A percentile compares a stretch with the other conserved stretches of the same genome.
phyloP scores from a whole-genome alignment of 2,113 vertebrate species.

The Megaceryle maxima region DNA sequence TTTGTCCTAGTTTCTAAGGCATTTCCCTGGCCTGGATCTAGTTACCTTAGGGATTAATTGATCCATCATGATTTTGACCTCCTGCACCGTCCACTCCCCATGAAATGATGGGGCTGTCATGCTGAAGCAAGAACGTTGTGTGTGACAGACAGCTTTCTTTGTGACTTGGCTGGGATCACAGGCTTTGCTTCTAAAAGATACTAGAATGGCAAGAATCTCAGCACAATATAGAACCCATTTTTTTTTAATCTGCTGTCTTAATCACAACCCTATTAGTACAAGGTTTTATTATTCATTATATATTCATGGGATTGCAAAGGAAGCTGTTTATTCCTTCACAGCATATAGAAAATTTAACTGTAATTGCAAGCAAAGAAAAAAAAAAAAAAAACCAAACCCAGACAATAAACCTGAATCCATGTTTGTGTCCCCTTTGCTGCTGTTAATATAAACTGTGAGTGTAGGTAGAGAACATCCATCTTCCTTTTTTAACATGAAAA shows the following conservation, averaged over 20 bases:
- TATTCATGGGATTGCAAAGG: conserved; percentile 28
- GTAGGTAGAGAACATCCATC: conserved; percentile 34
- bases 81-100: conserved; percentile 53
- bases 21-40: conserved; percentile 20
- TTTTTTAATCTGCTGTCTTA: conserved; percentile 51
- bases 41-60: conserved; percentile 69
- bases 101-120: conserved; percentile 62
- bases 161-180: conserved; percentile 53
- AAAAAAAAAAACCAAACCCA: not conserved
- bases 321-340: conserved; percentile 18
- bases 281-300: conserved; percentile 61
- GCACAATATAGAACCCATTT: conserved; percentile 57
- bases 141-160: conserved; percentile 66
- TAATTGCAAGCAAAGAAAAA: not conserved
- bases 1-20: conserved; percentile 1
- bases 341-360: not conserved
- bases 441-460: not conserved
- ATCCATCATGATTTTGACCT: conserved; percentile 65
- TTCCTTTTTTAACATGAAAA: conserved; percentile 33
- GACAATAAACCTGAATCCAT: not conserved
- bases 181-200: conserved; percentile 29
- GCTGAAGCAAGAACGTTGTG: conserved; percentile 39
- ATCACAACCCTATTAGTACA: conserved; percentile 38
- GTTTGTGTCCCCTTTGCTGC: not conserved
- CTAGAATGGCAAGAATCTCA: conserved; percentile 50